These are phyloP conservation scores for Apocrypta bakeri DNA, from an alignment of 1,140 invertebrate species.

Conservation along the genomic window DNA sequence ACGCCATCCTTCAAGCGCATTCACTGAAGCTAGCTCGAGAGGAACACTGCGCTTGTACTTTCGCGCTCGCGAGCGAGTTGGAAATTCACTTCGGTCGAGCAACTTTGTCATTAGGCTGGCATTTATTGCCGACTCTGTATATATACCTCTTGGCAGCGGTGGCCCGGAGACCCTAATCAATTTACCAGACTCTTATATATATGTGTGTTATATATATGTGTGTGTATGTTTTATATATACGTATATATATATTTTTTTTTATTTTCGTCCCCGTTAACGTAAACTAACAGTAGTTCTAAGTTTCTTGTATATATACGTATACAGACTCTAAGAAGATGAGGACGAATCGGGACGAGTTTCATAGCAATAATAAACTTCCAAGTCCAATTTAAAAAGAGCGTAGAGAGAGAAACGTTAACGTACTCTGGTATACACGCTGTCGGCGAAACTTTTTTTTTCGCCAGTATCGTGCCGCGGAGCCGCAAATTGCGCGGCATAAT, in stretches of 20 bases:
- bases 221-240: no score
- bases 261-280: not conserved
- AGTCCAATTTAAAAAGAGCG: not conserved
- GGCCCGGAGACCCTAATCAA: conserved; percentile 56
- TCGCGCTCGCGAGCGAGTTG: conserved; percentile 15
- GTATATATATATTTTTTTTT: not conserved
- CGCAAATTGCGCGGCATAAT: not conserved
- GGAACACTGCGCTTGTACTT: not conserved
- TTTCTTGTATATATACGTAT: conserved; percentile 2
- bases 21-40: not conserved
- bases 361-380: not conserved
- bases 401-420: no score
- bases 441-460: no score
- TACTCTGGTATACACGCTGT: no score
- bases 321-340: not conserved
- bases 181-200: conserved; percentile 34
- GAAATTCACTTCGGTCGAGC: conserved; percentile 52
- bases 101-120: conserved; percentile 52
- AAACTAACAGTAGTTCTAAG: not conserved
- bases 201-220: not conserved
- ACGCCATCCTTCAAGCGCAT: not conserved
- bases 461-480: no score
- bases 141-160: not conserved
- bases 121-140: conserved; percentile 51
- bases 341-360: not conserved